Percentiles rank a stretch among this genome's conserved stretches.
Conservation (phyloP, 2,888 invertebrate species). For the Sympetrum striolatum region DNA sequence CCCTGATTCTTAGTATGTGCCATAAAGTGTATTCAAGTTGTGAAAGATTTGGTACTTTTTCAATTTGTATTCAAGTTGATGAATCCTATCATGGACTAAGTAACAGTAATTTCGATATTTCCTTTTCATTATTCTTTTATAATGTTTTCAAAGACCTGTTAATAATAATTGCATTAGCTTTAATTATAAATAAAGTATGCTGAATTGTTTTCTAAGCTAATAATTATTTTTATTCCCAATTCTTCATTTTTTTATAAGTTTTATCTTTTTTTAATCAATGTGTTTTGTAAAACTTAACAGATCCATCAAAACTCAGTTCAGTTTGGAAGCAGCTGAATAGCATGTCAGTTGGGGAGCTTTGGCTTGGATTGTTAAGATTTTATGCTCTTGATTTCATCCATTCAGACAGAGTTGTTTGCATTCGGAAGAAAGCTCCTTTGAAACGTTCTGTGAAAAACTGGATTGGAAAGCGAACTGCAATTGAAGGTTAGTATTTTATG, state of each 20-base stretch:
- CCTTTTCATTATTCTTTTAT: too few relatives aligned
- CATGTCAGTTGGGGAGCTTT: constrained; percentile 55
- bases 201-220: not conserved
- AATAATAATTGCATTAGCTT: too few relatives aligned
- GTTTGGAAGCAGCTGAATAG: constrained; percentile 54
- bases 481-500: constrained; percentile 54
- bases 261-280: not conserved
- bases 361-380: constrained; percentile 57
- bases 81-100: too few relatives aligned
- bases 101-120: too few relatives aligned
- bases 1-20: too few relatives aligned
- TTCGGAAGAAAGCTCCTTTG: constrained; percentile 47
- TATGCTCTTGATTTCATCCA: constrained; percentile 52
- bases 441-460: constrained; percentile 54
- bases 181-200: too few relatives aligned
- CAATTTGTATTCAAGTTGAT: too few relatives aligned
- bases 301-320: not conserved
- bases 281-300: not conserved
- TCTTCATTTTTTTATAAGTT: not conserved
- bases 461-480: constrained; percentile 55
- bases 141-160: too few relatives aligned
- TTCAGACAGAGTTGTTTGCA: constrained; percentile 46
- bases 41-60: too few relatives aligned
- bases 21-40: too few relatives aligned
- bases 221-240: not conserved